These are phyloP conservation scores for Sebastes dallii DNA, from an alignment of 2,797 vertebrate species.

Conservation along the genomic window DNA sequence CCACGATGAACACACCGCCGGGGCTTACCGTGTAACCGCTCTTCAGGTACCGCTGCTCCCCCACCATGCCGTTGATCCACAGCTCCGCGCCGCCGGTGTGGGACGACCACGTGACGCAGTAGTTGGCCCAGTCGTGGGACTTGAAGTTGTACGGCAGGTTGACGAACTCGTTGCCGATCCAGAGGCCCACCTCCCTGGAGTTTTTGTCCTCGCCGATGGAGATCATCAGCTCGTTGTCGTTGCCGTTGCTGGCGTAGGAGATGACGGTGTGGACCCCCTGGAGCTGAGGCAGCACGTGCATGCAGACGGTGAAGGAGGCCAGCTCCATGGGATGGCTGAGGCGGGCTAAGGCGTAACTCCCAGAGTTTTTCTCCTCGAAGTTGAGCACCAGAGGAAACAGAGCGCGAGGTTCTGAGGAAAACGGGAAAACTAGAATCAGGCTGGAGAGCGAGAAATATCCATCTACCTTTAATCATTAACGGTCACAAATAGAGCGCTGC, in stretches of 20 bases:
- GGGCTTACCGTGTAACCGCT: slow-evolving; percentile 69
- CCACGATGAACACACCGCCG: slow-evolving; percentile 80
- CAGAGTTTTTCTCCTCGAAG: slow-evolving; percentile 77
- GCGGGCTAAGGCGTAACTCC: slow-evolving; percentile 78
- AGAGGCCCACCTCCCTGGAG: slow-evolving; percentile 75
- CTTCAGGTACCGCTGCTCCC: slow-evolving; percentile 71
- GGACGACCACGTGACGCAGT: slow-evolving; percentile 85
- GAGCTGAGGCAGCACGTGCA: slow-evolving; percentile 73
- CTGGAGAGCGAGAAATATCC: background rate
- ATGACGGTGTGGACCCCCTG: slow-evolving; percentile 79
- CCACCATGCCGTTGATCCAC: slow-evolving; percentile 84
- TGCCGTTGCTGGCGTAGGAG: slow-evolving; percentile 80
- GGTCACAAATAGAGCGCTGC: background rate
- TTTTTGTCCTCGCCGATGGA: slow-evolving; percentile 63
- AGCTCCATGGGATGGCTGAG: slow-evolving; percentile 71
- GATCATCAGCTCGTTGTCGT: slow-evolving; percentile 83
- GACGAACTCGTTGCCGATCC: slow-evolving; percentile 83
- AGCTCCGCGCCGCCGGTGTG: slow-evolving; percentile 69
- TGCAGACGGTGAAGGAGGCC: slow-evolving; percentile 83
- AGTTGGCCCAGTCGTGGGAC: slow-evolving; percentile 82
- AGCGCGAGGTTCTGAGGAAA: slow-evolving; percentile 49
- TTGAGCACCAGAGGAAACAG: slow-evolving; percentile 83
- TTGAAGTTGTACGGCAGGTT: slow-evolving; percentile 79
- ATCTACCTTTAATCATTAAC: background rate
- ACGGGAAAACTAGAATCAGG: slow-evolving; percentile 9